A percentile compares a stretch with the other conserved stretches of the same genome.
These are phyloP conservation scores for Thysanoteuthis rhombus DNA, from an alignment of 2,888 invertebrate genomes.

Conservation along the genomic window DNA sequence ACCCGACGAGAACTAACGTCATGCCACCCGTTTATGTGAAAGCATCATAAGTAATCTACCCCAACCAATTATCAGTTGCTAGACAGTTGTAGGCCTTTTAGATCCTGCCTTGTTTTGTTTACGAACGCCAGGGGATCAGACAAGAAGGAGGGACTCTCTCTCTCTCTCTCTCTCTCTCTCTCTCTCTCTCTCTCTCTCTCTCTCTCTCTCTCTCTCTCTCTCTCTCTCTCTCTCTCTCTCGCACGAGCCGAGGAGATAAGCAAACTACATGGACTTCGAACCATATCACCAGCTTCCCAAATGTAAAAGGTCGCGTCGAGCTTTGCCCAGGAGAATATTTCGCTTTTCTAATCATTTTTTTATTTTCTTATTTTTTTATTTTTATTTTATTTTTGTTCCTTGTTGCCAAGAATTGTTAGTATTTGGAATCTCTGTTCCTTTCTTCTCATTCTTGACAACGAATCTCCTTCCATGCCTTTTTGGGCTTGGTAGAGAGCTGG, in stretches of 20 bases:
- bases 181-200: too few relatives aligned
- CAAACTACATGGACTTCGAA: background rate
- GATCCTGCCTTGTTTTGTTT: background rate
- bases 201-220: too few relatives aligned
- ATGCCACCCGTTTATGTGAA: background rate
- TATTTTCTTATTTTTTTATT: background rate
- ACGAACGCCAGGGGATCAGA: background rate
- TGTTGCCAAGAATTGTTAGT: background rate
- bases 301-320: background rate
- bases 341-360: background rate
- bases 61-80: conserved; percentile 12
- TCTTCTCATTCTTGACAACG: background rate
- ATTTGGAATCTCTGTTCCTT: background rate
- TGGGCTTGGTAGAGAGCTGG: background rate
- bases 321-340: background rate
- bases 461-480: background rate
- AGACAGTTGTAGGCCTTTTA: background rate
- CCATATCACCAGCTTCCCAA: background rate
- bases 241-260: background rate
- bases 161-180: too few relatives aligned
- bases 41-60: background rate
- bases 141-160: background rate
- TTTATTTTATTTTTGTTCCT: background rate
- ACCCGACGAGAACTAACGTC: background rate
- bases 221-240: too few relatives aligned